Conservation (phyloP, 2,888 invertebrate species). For the Periphyllus acericola region DNA sequence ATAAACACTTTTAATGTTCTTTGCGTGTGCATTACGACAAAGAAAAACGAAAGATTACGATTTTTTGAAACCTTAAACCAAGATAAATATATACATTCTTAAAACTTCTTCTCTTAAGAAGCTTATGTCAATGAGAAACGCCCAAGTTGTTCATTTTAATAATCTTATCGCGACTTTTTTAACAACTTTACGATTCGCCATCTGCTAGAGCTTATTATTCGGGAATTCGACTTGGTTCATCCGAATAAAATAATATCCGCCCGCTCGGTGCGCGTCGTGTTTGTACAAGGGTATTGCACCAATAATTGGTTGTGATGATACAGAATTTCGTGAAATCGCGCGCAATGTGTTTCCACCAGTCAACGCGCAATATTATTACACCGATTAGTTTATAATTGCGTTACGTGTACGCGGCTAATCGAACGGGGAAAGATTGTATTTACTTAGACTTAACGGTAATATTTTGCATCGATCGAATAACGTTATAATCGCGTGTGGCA, state of each 20-base stretch:
- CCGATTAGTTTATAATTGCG: background rate
- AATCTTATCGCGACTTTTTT: conserved; percentile 30
- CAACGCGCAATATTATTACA: no score
- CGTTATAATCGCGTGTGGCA: no score
- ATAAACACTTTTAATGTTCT: conserved; percentile 4
- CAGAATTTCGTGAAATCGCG: background rate
- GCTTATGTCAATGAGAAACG: conserved; percentile 50
- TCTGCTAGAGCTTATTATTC: conserved; percentile 7
- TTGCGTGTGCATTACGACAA: conserved; percentile 10
- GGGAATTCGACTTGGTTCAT: background rate
- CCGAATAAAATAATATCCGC: background rate
- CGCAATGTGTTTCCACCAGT: no score
- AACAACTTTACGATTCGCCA: conserved; percentile 34
- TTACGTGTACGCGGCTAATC: background rate
- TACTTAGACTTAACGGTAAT: no score
- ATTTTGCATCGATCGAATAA: no score
- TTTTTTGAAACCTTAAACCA: conserved; percentile 10
- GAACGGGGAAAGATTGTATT: background rate
- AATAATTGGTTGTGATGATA: background rate
- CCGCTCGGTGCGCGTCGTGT: background rate
- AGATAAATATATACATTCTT: conserved; percentile 48
- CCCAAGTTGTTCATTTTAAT: conserved; percentile 39
- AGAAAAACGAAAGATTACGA: conserved; percentile 34
- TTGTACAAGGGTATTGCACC: background rate
- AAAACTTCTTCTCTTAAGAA: conserved; percentile 35